Evolutionary conservation across 2,888 invertebrate genomes (phyloP).

Genomic region (Dioctria linearis): DNA sequence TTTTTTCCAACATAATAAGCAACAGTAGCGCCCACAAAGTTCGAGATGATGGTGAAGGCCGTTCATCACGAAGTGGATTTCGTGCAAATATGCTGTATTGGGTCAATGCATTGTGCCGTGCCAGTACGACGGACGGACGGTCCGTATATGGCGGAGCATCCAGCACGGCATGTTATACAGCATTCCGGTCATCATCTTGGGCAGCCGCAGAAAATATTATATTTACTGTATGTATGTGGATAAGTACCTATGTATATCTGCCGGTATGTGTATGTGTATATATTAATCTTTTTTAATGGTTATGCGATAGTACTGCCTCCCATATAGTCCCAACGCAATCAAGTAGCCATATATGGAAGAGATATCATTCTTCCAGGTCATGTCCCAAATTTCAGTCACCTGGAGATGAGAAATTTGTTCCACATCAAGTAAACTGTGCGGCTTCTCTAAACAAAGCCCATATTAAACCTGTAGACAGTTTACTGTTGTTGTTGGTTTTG

Average conservation of each 20-base stretch:
- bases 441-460: not conserved
- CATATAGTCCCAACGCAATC: not conserved
- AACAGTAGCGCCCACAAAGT: slow-evolving; percentile 50
- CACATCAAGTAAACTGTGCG: slow-evolving; percentile 7
- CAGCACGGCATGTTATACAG: not conserved
- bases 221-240: no score
- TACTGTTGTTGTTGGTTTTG: not conserved
- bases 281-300: no score
- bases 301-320: no score
- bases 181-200: slow-evolving; percentile 26
- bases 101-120: slow-evolving; percentile 38
- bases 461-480: slow-evolving; percentile 3
- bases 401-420: slow-evolving; percentile 41
- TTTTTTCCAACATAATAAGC: slow-evolving; percentile 33
- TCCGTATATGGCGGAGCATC: slow-evolving; percentile 19
- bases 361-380: slow-evolving; percentile 44
- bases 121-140: not conserved
- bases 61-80: slow-evolving; percentile 50
- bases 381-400: slow-evolving; percentile 50
- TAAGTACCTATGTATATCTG: not conserved
- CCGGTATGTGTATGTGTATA: no score
- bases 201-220: not conserved
- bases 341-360: slow-evolving; percentile 5
- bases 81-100: slow-evolving; percentile 50
- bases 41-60: slow-evolving; percentile 51